phyloP scores from a whole-genome alignment of 2,797 vertebrate genomes.

The Sternarchorhynchus goeldii region DNA sequence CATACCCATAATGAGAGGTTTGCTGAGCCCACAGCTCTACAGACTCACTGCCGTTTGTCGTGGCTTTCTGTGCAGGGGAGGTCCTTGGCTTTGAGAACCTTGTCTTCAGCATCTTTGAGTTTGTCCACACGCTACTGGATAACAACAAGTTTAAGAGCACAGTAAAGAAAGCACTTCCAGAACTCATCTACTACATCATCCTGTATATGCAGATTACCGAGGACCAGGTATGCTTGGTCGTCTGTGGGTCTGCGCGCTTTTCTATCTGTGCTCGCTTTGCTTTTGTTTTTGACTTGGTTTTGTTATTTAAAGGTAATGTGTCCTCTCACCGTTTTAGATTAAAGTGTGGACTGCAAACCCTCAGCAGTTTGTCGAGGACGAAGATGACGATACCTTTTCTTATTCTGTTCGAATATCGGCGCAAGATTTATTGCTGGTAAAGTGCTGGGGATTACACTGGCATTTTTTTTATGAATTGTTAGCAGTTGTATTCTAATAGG shows the following conservation, averaged over 20 bases:
- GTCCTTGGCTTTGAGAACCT: slow-evolving; percentile 98
- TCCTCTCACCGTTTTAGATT: slow-evolving; percentile 74
- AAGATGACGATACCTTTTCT: slow-evolving; percentile 98
- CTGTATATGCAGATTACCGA: slow-evolving; percentile 99
- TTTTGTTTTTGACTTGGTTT: not conserved
- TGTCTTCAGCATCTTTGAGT: slow-evolving; percentile 98
- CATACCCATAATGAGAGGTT: not conserved
- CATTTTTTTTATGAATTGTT: not conserved
- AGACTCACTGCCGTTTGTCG: not conserved
- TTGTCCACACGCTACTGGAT: slow-evolving; percentile 95
- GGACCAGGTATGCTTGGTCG: slow-evolving; percentile 84
- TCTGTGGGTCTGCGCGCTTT: not conserved
- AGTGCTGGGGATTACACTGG: slow-evolving; percentile 43
- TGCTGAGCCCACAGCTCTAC: not conserved
- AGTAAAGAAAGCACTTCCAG: slow-evolving; percentile 94
- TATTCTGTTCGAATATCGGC: slow-evolving; percentile 97
- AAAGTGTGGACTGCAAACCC: slow-evolving; percentile 98
- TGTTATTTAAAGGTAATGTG: not conserved
- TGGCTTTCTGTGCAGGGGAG: slow-evolving; percentile 79
- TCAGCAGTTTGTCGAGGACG: slow-evolving; percentile 97
- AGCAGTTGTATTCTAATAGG: no score
- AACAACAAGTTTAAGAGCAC: slow-evolving; percentile 98
- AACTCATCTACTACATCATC: slow-evolving; percentile 97
- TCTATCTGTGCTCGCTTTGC: not conserved
- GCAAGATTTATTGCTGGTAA: slow-evolving; percentile 94